A percentile compares a stretch with the other conserved stretches of the same genome.
Evolutionary conservation across 2,113 vertebrate genomes (phyloP).

Genomic region (Sturnus vulgaris): DNA sequence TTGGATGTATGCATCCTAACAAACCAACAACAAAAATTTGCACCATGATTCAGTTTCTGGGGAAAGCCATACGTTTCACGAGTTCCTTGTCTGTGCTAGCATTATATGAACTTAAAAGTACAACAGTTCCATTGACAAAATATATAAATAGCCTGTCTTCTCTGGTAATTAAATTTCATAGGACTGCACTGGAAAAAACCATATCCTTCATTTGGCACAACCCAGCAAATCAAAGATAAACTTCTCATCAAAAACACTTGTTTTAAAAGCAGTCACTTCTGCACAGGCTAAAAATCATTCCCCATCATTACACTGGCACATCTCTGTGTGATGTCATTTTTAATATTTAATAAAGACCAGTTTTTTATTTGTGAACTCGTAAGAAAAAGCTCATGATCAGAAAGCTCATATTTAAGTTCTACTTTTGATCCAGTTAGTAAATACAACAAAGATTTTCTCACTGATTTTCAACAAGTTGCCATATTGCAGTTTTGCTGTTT

Average conservation of each 20-base stretch:
- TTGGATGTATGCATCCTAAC: neutral
- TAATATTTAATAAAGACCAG: neutral
- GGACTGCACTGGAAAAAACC: neutral
- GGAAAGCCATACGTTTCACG: neutral
- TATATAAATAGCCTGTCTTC: slow-evolving; percentile 8
- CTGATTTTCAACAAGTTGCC: neutral
- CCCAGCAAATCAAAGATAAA: neutral
- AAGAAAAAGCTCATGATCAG: neutral
- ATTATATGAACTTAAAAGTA: neutral
- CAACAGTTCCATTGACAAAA: neutral
- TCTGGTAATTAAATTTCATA: slow-evolving; percentile 6
- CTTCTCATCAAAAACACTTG: neutral
- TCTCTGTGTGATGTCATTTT: neutral
- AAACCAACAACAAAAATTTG: neutral
- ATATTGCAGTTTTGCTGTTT: neutral
- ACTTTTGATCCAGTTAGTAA: neutral
- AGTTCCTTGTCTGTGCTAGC: neutral
- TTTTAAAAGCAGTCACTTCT: neutral
- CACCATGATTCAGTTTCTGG: neutral
- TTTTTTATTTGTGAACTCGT: neutral
- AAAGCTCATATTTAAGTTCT: neutral
- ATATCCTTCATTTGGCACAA: neutral
- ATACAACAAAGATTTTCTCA: neutral
- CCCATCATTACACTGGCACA: neutral
- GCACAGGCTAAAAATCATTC: neutral